These are phyloP conservation scores for Pelobates fuscus DNA, from an alignment of 2,113 vertebrate species.

Conservation along the genomic window DNA sequence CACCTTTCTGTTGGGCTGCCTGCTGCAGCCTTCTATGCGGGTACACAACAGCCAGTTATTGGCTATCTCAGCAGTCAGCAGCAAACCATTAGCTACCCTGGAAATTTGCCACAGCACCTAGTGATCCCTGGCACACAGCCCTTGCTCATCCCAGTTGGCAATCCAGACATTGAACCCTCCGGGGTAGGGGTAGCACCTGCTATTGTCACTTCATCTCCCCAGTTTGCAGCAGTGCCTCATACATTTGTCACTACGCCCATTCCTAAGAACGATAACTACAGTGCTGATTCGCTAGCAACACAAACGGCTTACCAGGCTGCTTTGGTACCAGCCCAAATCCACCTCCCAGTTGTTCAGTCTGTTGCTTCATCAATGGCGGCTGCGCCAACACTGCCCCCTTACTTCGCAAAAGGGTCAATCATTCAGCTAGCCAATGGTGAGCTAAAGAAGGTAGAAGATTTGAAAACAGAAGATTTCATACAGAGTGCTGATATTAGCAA, in stretches of 20 bases:
- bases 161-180: conserved; percentile 69
- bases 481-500: conserved; percentile 96
- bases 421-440: conserved; percentile 96
- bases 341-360: conserved; percentile 82
- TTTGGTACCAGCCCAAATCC: conserved; percentile 92
- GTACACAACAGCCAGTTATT: conserved; percentile 85
- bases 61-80: conserved; percentile 87
- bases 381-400: conserved; percentile 84
- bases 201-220: conserved; percentile 79
- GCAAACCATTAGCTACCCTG: conserved; percentile 81
- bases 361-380: conserved; percentile 65
- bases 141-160: conserved; percentile 88
- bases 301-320: conserved; percentile 77
- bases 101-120: conserved; percentile 88
- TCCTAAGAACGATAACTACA: conserved; percentile 82
- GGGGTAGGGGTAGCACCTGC: conserved; percentile 72
- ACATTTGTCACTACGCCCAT: conserved; percentile 81
- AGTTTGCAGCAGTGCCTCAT: conserved; percentile 86
- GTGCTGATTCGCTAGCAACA: conserved; percentile 70
- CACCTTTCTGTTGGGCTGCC: conserved; percentile 84
- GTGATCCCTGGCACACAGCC: conserved; percentile 90
- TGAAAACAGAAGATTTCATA: conserved; percentile 98
- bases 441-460: conserved; percentile 95
- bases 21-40: conserved; percentile 80
- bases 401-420: conserved; percentile 97